phyloP scores from a whole-genome alignment of 2,113 vertebrate genomes.

The Egretta garzetta region DNA sequence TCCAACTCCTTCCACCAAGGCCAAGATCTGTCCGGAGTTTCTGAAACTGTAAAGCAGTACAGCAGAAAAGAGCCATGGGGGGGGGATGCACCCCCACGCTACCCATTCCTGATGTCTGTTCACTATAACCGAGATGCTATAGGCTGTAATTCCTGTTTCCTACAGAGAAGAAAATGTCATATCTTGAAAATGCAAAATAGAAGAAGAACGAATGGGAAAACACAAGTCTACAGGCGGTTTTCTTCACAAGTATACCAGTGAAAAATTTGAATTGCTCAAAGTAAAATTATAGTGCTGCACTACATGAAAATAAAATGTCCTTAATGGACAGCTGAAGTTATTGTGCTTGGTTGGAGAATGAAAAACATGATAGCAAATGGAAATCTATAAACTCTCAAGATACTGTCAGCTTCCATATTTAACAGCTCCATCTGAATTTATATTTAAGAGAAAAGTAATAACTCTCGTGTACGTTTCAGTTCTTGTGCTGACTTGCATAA shows the following conservation, averaged over 20 bases:
- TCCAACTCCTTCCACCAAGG: too few relatives aligned
- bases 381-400: conserved; percentile 10
- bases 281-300: background rate
- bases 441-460: background rate
- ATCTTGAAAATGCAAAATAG: background rate
- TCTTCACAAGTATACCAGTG: background rate
- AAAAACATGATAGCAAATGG: background rate
- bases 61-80: too few relatives aligned
- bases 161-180: background rate
- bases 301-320: background rate
- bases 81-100: too few relatives aligned
- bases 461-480: background rate
- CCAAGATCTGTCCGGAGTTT: too few relatives aligned
- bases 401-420: background rate
- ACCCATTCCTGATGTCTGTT: background rate
- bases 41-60: too few relatives aligned
- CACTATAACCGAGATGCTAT: background rate
- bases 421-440: background rate
- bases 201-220: background rate
- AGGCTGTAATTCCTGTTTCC: background rate
- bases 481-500: conserved; percentile 57
- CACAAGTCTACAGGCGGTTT: background rate
- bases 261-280: background rate
- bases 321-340: background rate
- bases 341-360: background rate